phyloP scores from a whole-genome alignment of 2,797 vertebrate genomes.

The Eremophila alpestris region DNA sequence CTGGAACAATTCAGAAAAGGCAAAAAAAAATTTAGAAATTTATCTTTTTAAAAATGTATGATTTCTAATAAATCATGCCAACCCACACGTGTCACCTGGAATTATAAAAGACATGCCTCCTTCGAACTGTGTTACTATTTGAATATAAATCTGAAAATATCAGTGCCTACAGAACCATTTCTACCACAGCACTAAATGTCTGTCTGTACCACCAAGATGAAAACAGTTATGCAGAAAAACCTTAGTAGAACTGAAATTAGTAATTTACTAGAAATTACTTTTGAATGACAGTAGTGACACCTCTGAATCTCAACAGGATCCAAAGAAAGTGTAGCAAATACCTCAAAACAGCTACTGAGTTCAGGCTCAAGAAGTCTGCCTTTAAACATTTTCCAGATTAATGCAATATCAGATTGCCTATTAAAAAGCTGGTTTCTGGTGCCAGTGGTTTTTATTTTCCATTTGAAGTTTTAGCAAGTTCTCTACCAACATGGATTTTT shows the following conservation, averaged over 20 bases:
- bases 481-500: neutral
- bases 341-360: neutral
- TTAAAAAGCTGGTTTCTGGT: neutral
- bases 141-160: neutral
- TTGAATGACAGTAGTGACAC: neutral
- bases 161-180: neutral
- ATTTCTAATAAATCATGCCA: neutral
- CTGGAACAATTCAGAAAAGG: neutral
- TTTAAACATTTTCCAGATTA: neutral
- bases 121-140: neutral
- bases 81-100: neutral
- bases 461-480: neutral
- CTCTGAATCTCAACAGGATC: neutral
- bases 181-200: neutral
- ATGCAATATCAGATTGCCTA: neutral
- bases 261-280: neutral
- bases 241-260: neutral
- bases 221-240: neutral
- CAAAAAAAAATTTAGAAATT: neutral
- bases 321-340: neutral
- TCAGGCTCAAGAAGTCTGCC: neutral
- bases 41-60: fast-evolving
- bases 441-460: neutral
- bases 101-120: neutral
- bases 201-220: neutral